These are phyloP conservation scores for Cydia amplana DNA, from an alignment of 1,140 invertebrate genomes.

Conservation along the genomic window DNA sequence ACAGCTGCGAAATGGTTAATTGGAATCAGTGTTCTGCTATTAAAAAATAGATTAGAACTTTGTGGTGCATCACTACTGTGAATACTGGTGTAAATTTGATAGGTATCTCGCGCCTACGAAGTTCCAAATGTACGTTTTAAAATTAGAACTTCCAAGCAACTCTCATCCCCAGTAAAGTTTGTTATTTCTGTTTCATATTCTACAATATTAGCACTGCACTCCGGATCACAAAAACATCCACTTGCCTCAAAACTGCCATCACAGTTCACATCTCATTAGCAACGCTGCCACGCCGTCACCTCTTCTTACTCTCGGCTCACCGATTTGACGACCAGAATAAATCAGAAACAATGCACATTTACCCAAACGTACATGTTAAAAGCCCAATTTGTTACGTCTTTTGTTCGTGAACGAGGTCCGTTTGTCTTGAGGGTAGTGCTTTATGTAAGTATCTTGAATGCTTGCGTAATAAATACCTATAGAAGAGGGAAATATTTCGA, in stretches of 20 bases:
- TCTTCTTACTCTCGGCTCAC: slow-evolving; percentile 49
- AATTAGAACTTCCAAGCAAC: too few species aligned
- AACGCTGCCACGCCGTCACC: slow-evolving; percentile 39
- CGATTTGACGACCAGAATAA: slow-evolving; percentile 57
- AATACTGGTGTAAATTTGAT: background rate
- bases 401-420: slow-evolving; percentile 45
- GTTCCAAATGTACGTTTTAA: too few species aligned
- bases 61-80: background rate
- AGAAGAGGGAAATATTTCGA: background rate
- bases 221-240: background rate
- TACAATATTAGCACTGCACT: too few species aligned
- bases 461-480: slow-evolving; percentile 6
- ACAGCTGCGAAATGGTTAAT: slow-evolving; percentile 22
- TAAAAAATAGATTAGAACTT: background rate
- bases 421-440: slow-evolving; percentile 43
- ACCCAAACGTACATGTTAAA: slow-evolving; percentile 58
- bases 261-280: slow-evolving; percentile 27
- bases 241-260: background rate
- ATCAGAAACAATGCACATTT: slow-evolving; percentile 44
- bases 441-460: slow-evolving; percentile 3
- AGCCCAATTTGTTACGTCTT: slow-evolving; percentile 69
- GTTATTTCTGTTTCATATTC: too few species aligned
- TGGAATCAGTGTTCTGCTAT: slow-evolving; percentile 13
- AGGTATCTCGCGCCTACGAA: background rate
- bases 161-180: too few species aligned